Evolutionary conservation across 2,113 vertebrate species (phyloP), one percentile per base, ranked within the genome.

Genomic region (Chaetorhynchus papuensis): DNA sequence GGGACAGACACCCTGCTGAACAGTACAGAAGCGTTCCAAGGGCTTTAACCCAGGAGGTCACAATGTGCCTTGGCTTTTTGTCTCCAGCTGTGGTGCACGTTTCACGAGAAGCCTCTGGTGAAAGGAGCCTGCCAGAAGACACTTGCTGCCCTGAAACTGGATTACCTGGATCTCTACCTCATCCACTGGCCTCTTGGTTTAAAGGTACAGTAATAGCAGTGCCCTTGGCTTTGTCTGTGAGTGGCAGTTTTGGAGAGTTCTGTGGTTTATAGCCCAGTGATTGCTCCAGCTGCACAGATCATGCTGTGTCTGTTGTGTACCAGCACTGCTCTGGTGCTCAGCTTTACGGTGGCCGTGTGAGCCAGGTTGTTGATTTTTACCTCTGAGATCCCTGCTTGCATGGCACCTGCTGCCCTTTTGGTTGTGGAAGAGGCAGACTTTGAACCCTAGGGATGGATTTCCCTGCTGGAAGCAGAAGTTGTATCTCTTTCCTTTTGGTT

Each of bases 141-240:
- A 0, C 98, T 99, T 19, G 87, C 95, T 9, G 98, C 97, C 92
- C 97, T 99, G 60, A 98, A 99, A 82, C 94, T 99, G 96, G 98
- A 99, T 89, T 99, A 99, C 95, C 82, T 99, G 80, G 99, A 99
- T 88, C 98, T 99, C 44, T 99, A 99, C 87, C 98, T 99, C 9
- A 87, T 99, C 44, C 99, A 99, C 90, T 99, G 99, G 99, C 99
- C 99, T 6, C 42, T 98, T 45, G 99, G 99, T 20, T 99, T 99
- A 15, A 98, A 99, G 99, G 99, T 99, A 95, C 3, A 22, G 52
- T 74, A 63, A 17, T 2, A 63, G 37, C 42, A 65, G 7, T 39
- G 26, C 19, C 6, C 5, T 65, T 53, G 24, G 11, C 15, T 49
- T 56, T 78, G 1, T 56, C 23, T 47, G 9, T n/a, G 61, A 65